phyloP scores from a whole-genome alignment of 2,888 invertebrate genomes.

The Cryptocheilus praepositus region DNA sequence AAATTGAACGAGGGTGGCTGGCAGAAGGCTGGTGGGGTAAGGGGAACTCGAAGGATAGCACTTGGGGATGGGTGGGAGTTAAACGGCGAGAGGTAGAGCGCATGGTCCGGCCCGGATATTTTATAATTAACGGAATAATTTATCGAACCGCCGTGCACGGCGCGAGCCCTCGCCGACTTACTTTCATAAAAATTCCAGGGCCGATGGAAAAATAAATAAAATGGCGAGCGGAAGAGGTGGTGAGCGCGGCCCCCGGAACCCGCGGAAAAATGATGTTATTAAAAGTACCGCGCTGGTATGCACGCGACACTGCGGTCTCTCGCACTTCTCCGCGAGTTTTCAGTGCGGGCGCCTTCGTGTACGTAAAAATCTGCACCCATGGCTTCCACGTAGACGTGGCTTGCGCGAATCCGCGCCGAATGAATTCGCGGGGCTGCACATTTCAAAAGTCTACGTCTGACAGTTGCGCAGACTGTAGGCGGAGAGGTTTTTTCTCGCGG shows the following conservation, averaged over 20 bases:
- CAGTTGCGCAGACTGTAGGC: no score
- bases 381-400: no score
- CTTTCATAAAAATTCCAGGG: constrained; percentile 62
- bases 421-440: no score
- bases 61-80: not conserved
- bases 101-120: constrained; percentile 42
- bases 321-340: not conserved
- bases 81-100: constrained; percentile 2
- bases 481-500: no score
- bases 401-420: no score
- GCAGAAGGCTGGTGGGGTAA: not conserved
- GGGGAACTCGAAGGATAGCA: not conserved
- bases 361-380: no score
- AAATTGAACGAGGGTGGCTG: not conserved
- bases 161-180: constrained; percentile 36
- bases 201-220: constrained; percentile 49
- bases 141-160: constrained; percentile 38
- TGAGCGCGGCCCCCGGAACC: constrained; percentile 22
- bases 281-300: constrained; percentile 40
- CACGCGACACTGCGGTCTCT: not conserved
- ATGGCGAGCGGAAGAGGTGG: constrained; percentile 27
- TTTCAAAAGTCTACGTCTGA: no score
- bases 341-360: no score
- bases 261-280: constrained; percentile 52
- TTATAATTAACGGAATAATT: constrained; percentile 65